phyloP scores from a whole-genome alignment of 2,113 vertebrate genomes.

The Maccullochella peelii region DNA sequence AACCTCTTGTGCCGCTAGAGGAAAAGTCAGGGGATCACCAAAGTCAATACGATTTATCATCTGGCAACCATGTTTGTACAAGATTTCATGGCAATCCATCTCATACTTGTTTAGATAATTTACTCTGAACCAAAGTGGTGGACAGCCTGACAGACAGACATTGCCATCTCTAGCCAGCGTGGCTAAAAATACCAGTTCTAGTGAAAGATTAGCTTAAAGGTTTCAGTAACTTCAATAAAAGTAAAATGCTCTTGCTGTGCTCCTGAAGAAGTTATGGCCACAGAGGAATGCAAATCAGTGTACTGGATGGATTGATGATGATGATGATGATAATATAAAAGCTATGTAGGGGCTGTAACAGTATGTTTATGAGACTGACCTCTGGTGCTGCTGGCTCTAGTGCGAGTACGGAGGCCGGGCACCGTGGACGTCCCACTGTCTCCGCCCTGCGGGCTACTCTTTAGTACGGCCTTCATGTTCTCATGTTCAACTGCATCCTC shows the following conservation, averaged over 20 bases:
- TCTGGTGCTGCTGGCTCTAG: slow-evolving; percentile 88
- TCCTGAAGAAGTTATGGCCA: background rate
- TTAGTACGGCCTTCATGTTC: slow-evolving; percentile 97
- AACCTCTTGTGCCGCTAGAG: background rate
- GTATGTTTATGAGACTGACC: slow-evolving; percentile 41
- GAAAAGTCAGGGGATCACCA: background rate
- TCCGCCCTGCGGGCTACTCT: slow-evolving; percentile 77
- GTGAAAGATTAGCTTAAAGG: background rate
- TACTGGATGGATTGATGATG: background rate
- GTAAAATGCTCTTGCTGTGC: background rate
- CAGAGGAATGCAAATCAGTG: background rate
- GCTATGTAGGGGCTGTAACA: background rate
- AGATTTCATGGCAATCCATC: background rate
- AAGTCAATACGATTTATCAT: background rate
- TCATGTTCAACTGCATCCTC: slow-evolving; percentile 93
- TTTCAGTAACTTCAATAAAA: background rate
- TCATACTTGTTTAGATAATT: too few relatives aligned
- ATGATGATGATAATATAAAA: background rate
- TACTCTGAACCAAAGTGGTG: background rate
- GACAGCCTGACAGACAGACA: background rate
- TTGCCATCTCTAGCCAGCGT: background rate
- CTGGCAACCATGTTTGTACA: background rate
- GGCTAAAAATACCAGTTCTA: slow-evolving; percentile 3
- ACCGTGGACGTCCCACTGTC: slow-evolving; percentile 81
- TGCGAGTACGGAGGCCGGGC: slow-evolving; percentile 89